A percentile compares a stretch with the other conserved stretches of the same genome.
These are phyloP conservation scores for Synodontis membranacea DNA, from an alignment of 2,113 vertebrate genomes.

Conservation along the genomic window DNA sequence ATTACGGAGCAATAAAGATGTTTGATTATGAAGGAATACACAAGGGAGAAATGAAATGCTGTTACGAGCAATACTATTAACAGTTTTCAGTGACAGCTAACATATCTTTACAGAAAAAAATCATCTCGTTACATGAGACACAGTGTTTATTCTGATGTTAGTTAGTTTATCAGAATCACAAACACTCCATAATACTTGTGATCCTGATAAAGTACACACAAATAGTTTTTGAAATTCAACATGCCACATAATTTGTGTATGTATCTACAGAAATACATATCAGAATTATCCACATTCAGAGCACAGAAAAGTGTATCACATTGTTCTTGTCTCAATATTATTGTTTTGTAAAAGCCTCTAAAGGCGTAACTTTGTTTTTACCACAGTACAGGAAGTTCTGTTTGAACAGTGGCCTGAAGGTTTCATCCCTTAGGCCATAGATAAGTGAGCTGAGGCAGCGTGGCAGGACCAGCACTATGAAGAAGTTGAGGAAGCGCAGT, in stretches of 20 bases:
- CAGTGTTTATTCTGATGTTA: neutral
- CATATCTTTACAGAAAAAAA: neutral
- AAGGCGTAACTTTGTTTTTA: neutral
- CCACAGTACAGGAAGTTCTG: slow-evolving; percentile 27
- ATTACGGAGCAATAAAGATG: too few relatives aligned
- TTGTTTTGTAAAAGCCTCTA: neutral
- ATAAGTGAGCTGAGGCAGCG: slow-evolving; percentile 48
- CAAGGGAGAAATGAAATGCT: too few relatives aligned
- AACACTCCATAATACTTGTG: neutral
- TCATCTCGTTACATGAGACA: too few relatives aligned
- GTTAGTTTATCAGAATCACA: neutral
- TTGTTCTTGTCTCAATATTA: neutral
- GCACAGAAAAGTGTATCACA: neutral
- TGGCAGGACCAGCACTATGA: slow-evolving; percentile 41
- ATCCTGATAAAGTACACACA: neutral
- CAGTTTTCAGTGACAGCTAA: too few relatives aligned
- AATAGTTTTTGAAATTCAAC: neutral
- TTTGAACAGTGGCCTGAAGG: slow-evolving; percentile 41
- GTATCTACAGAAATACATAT: neutral
- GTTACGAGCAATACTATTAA: too few relatives aligned
- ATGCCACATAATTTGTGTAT: neutral
- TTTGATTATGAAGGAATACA: too few relatives aligned
- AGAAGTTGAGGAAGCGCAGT: slow-evolving; percentile 39
- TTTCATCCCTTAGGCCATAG: slow-evolving; percentile 47
- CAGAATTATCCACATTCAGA: neutral